phyloP scores from a whole-genome alignment of 2,888 invertebrate species.

The Acleris holmiana region DNA sequence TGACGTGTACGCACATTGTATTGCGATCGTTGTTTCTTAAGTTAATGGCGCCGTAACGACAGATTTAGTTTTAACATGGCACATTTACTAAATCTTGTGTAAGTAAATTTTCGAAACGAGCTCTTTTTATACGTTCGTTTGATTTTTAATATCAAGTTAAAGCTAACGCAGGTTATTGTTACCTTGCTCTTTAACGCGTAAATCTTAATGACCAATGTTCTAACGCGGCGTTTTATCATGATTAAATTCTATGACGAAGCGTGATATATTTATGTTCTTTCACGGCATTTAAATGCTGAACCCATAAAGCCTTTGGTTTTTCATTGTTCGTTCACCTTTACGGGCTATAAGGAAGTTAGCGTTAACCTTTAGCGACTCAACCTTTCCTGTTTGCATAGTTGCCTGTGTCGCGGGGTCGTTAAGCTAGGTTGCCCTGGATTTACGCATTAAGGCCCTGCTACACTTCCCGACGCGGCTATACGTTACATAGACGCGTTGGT shows the following conservation, averaged over 20 bases:
- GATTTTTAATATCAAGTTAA: conserved; percentile 17
- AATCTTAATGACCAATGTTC: not conserved
- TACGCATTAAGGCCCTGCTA: conserved; percentile 59
- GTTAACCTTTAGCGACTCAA: conserved; percentile 49
- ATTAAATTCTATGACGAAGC: too few species aligned
- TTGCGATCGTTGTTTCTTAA: conserved; percentile 49
- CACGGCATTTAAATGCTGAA: not conserved
- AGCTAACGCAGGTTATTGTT: not conserved
- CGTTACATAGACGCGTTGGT: too few species aligned
- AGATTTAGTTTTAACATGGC: conserved; percentile 53
- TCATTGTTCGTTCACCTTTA: conserved; percentile 39
- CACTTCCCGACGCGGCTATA: not conserved
- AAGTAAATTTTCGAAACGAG: conserved; percentile 11
- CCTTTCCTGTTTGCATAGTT: conserved; percentile 47
- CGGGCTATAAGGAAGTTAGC: conserved; percentile 30
- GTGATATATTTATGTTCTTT: too few species aligned
- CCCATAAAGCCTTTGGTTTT: conserved; percentile 29
- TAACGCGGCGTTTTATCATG: not conserved
- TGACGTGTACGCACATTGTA: conserved; percentile 51
- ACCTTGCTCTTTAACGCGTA: conserved; percentile 17
- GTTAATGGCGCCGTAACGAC: conserved; percentile 44
- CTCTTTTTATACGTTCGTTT: conserved; percentile 14
- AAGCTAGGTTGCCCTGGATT: conserved; percentile 52
- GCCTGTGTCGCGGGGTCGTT: conserved; percentile 24
- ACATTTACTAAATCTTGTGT: conserved; percentile 41